Base-by-base conservation (phyloP, 2,797 vertebrate species). In the Micrastur ruficollis region DNA sequence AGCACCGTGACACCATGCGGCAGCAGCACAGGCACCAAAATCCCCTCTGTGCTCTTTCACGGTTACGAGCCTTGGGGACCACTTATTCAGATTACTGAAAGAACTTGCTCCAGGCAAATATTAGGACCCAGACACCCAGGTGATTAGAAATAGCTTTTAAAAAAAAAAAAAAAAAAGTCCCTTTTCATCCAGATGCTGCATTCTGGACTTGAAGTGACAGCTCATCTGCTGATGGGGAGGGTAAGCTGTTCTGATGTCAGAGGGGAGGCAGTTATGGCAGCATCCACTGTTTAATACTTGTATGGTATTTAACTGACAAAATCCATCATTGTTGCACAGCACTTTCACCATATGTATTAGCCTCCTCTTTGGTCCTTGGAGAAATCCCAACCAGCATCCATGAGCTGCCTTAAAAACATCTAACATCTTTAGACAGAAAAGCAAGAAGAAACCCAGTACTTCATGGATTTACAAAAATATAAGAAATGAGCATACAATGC, bases 281-380 rank as follows among this genome's bases (percentile, higher is more conserved):
- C 31, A 11, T 6, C 32, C 19, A 2, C 90, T 74, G n/a, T 40
- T 83, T 80, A 56, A 58, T 62, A 42, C 76, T 17, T 62, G 21
- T 61, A 29, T 68, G 89, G 44, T 86, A 36, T 86, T 91, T 92
- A 89, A 90, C 70, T 81, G 86, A 70, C 95, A 93, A 85, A 68
- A 86, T 82, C 87, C 88, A 83, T 86, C 91, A 83, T 52, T 1
- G 0, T 46, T 63, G 84, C 81, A 91, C 79, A 76, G 92, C 78
- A 18, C 50, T 92, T 95, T 56, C 89, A 65, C 8, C 2, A 3
- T 42, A 16, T 21, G 66, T 31, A 72, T 91, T 40, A n/a, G 46
- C 40, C 88, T 75, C 66, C 61, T 72, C 9, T 71, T 72, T 50
- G 67, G 55, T 90, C 95, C 87, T 86, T 40, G 66, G 76, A 95